phyloP scores from a whole-genome alignment of 2,888 invertebrate genomes.

The Lumbricus terrestris region DNA sequence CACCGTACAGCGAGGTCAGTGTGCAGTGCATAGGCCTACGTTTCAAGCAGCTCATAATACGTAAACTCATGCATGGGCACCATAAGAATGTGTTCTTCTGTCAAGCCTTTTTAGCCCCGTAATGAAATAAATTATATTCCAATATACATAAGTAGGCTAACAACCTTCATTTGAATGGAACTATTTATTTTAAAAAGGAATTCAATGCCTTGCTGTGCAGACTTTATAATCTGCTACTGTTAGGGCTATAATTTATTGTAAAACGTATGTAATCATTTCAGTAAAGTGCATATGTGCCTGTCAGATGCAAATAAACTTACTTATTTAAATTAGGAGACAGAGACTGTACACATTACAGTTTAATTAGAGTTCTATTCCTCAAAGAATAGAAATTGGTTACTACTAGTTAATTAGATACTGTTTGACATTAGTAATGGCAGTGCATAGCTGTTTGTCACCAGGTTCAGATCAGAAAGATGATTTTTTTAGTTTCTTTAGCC shows the following conservation, averaged over 20 bases:
- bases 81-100: too few species aligned
- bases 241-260: too few species aligned
- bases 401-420: background rate
- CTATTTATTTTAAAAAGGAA: background rate
- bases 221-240: too few species aligned
- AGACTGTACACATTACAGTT: background rate
- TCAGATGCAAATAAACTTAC: too few species aligned
- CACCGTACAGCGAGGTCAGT: too few species aligned
- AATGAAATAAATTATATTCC: background rate
- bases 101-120: background rate
- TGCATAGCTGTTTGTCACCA: too few species aligned
- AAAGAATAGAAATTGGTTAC: background rate
- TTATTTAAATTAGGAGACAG: too few species aligned
- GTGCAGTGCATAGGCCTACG: too few species aligned
- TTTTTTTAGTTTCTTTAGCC: too few species aligned
- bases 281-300: too few species aligned
- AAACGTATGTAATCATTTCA: too few species aligned
- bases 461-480: too few species aligned
- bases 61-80: background rate
- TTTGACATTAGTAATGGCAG: background rate
- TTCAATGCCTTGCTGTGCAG: background rate
- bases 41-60: background rate
- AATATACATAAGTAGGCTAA: background rate
- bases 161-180: background rate
- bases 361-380: background rate